These are phyloP conservation scores for Xanthia icteritia DNA, from an alignment of 2,888 invertebrate genomes.

Conservation along the genomic window DNA sequence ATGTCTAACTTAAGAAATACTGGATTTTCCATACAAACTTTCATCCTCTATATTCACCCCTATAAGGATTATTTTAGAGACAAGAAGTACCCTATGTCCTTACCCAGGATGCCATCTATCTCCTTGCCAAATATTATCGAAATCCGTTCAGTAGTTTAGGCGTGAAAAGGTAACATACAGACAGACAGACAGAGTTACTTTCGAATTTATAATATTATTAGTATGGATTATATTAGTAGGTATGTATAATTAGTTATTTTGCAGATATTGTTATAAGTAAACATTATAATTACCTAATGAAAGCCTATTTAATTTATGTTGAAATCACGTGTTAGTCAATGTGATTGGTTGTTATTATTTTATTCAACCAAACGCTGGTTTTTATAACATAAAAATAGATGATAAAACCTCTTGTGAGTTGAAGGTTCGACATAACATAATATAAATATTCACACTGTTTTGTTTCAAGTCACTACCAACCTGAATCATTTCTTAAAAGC, in stretches of 20 bases:
- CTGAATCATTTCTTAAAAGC: not conserved
- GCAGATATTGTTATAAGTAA: not conserved
- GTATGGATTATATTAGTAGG: no score
- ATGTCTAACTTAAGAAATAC: no score
- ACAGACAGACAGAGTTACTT: not conserved
- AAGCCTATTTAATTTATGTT: not conserved
- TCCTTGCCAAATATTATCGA: no score
- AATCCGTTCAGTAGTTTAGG: no score
- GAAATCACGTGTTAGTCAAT: not conserved
- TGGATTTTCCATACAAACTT: no score
- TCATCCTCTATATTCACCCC: no score
- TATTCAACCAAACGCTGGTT: not conserved
- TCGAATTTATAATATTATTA: not conserved
- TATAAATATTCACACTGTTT: not conserved
- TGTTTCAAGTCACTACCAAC: not conserved
- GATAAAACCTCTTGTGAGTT: not conserved
- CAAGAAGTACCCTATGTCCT: no score
- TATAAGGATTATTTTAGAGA: no score
- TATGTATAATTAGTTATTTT: not conserved
- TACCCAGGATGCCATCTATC: no score
- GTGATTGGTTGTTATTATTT: not conserved
- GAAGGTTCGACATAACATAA: not conserved
- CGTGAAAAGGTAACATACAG: no score
- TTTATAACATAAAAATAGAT: not conserved
- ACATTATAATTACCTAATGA: not conserved